A percentile compares a stretch with the other conserved stretches of the same genome.
Evolutionary conservation across 2,888 invertebrate species (phyloP).

Genomic region (Myathropa florea): DNA sequence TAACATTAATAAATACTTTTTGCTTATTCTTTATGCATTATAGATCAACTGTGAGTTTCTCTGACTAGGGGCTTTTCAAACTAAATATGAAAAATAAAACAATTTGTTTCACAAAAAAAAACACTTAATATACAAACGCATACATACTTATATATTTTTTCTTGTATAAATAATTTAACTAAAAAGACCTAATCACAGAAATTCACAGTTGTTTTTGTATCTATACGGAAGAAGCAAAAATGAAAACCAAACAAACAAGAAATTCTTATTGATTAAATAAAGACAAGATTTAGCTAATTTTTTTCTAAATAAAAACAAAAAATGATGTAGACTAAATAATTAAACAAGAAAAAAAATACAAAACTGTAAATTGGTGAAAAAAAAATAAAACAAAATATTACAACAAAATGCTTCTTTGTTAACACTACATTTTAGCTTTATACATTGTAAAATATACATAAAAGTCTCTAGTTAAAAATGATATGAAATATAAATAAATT

Average conservation of each 20-base stretch:
- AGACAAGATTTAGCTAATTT: conserved; percentile 61
- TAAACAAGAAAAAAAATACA: conserved; percentile 37
- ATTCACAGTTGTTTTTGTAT: conserved; percentile 72
- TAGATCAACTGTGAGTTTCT: conserved; percentile 74
- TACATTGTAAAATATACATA: conserved; percentile 75
- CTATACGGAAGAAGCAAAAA: conserved; percentile 73
- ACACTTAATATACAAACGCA: conserved; percentile 23
- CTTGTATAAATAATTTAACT: conserved; percentile 56
- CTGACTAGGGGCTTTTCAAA: conserved; percentile 59
- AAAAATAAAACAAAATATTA: conserved; percentile 61
- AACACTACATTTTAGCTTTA: conserved; percentile 77
- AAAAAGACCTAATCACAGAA: conserved; percentile 60
- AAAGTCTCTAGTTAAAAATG: conserved; percentile 73
- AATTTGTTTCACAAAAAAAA: conserved; percentile 67
- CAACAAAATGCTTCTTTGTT: conserved; percentile 79
- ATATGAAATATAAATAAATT: conserved; percentile 69
- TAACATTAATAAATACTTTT: conserved; percentile 52
- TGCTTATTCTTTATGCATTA: conserved; percentile 71
- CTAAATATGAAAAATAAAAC: conserved; percentile 22
- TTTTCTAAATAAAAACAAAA: conserved; percentile 64
- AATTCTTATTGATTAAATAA: conserved; percentile 37
- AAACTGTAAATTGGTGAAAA: conserved; percentile 61
- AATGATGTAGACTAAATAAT: conserved; percentile 62
- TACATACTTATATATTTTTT: conserved; percentile 53
- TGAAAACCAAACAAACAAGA: conserved; percentile 32